Evolutionary conservation across 30 jellyfish, hydroid and myxozoan species (phyloP).

Genomic region (Nemopilema nomurai): DNA sequence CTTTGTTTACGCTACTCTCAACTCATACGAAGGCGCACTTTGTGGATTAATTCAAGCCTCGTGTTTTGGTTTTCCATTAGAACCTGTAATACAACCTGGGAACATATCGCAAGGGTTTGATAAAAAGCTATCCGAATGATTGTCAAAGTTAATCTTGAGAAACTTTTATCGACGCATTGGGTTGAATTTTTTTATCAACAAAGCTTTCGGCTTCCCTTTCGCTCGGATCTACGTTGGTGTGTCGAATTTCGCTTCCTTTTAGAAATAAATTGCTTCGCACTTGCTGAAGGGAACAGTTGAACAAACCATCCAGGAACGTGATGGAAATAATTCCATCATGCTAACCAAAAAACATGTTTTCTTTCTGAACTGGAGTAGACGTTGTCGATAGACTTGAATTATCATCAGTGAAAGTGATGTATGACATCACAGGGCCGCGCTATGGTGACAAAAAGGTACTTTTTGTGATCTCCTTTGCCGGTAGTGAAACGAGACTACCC

Average conservation of each 20-base stretch:
- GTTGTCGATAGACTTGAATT: no score
- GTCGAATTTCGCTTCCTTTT: not conserved
- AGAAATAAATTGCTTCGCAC: not conserved
- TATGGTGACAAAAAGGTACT: no score
- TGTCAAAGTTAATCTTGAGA: not conserved
- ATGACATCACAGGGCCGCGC: no score
- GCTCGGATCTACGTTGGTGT: not conserved
- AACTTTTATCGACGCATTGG: not conserved
- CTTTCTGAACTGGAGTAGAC: no score
- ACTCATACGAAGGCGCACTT: not conserved
- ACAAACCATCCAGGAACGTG: not conserved
- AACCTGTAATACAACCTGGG: not conserved
- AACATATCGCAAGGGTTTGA: not conserved
- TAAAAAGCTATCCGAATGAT: not conserved
- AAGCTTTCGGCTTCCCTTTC: not conserved
- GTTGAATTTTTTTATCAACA: not conserved
- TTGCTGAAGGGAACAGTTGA: not conserved
- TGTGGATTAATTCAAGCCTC: not conserved
- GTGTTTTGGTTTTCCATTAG: not conserved
- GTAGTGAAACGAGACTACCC: no score
- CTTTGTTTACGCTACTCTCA: not conserved
- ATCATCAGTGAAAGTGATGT: no score
- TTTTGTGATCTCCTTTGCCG: no score
- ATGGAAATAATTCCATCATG: not conserved
- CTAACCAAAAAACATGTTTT: no score